Evolutionary conservation across 1,140 invertebrate genomes (phyloP).

Genomic region (Anagrus nilaparvatae): DNA sequence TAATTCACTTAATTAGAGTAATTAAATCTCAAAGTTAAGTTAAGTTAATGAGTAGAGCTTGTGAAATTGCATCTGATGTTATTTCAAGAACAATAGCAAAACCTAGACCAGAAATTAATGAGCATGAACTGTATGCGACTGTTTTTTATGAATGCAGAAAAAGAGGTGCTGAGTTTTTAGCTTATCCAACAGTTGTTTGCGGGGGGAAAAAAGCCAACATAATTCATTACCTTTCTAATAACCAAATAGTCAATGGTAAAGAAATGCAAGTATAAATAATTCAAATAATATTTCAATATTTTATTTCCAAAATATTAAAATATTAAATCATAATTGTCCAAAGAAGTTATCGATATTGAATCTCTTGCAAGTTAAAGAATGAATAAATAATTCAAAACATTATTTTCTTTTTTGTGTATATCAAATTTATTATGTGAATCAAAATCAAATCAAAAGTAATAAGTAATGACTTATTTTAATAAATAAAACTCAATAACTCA

Average conservation of each 20-base stretch:
- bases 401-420: too few species aligned
- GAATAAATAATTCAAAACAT: too few species aligned
- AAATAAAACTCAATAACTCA: too few species aligned
- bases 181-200: slow-evolving; percentile 95
- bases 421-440: too few species aligned
- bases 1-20: slow-evolving; percentile 67
- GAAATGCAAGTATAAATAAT: too few species aligned
- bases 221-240: slow-evolving; percentile 94
- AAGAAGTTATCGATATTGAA: too few species aligned
- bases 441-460: too few species aligned
- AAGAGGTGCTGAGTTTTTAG: slow-evolving; percentile 75
- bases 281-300: too few species aligned
- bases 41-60: slow-evolving; percentile 72
- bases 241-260: slow-evolving; percentile 60
- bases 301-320: too few species aligned
- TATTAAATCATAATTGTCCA: too few species aligned
- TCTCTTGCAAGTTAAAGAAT: too few species aligned
- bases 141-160: slow-evolving; percentile 85
- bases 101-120: slow-evolving; percentile 58
- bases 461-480: too few species aligned
- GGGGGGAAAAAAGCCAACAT: slow-evolving; percentile 79
- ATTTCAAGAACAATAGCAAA: slow-evolving; percentile 70
- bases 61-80: slow-evolving; percentile 68
- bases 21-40: slow-evolving; percentile 82
- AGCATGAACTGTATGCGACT: slow-evolving; percentile 75